phyloP scores from a whole-genome alignment of 1,140 invertebrate genomes.

The Aphelenchoides fujianensis region DNA sequence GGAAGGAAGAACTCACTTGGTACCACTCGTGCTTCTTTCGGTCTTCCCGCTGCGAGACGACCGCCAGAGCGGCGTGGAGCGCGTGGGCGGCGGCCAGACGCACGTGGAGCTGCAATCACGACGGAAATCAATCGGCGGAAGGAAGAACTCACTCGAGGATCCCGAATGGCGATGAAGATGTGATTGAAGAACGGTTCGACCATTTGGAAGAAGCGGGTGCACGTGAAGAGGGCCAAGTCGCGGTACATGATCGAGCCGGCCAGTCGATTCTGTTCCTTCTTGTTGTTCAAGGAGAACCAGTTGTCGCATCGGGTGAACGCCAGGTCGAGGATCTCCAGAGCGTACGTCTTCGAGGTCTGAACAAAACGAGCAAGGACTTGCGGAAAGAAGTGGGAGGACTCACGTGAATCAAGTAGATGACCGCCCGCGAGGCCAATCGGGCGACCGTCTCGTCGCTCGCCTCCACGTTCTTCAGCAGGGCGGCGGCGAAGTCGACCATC shows the following conservation, averaged over 20 bases:
- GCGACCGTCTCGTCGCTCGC: conserved; percentile 26
- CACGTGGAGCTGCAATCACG: conserved; percentile 70
- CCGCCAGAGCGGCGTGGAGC: conserved; percentile 82
- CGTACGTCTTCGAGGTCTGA: conserved; percentile 52
- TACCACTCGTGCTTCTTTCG: conserved; percentile 88
- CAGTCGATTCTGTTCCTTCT: conserved; percentile 32
- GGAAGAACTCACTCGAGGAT: conserved; percentile 72
- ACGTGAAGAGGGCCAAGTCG: conserved; percentile 89
- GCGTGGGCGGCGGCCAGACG: conserved; percentile 87
- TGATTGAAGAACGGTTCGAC: conserved; percentile 88
- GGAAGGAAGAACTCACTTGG: conserved; percentile 62
- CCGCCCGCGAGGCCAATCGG: conserved; percentile 41
- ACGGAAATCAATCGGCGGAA: conserved; percentile 21
- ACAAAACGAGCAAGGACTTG: conserved; percentile 11
- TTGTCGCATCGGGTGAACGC: conserved; percentile 44
- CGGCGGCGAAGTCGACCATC: conserved; percentile 37
- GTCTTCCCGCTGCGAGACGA: conserved; percentile 88
- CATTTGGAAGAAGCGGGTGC: conserved; percentile 97
- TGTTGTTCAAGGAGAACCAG: conserved; percentile 38
- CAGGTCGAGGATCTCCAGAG: conserved; percentile 49
- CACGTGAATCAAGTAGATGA: conserved; percentile 49
- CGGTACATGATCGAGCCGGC: conserved; percentile 76
- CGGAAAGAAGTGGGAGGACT: conserved; percentile 14
- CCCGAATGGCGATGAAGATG: conserved; percentile 85
- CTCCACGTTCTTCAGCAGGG: conserved; percentile 45